Base-by-base conservation (phyloP, 2,113 vertebrate genomes). In the Platycercus adscitus region DNA sequence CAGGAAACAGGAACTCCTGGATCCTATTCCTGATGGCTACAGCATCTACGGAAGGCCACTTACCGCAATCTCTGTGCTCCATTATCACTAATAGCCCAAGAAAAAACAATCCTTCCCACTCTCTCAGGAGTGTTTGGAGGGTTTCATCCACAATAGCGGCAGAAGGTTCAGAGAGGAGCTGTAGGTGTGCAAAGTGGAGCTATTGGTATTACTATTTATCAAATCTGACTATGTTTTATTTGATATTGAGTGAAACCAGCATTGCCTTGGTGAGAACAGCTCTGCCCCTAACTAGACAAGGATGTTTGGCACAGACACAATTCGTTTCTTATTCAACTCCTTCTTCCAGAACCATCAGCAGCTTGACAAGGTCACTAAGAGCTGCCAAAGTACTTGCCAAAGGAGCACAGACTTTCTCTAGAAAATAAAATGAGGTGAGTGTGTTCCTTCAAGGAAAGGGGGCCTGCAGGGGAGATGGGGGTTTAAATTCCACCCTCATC, bases 311-410 rank as follows among this genome's bases (percentile, higher is more conserved):
- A 63, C 61, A 49, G 71, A 37, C 49, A 41, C 88, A 37, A 66
- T 35, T 60, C 23, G 1, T 24, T 94, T 68, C 79, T 76, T 66
- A 41, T 10, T 39, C 85, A 53, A 2, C 24, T 77, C 47, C 91
- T 79, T 26, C 68, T 65, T 56, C 86, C 75, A 88, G 91, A 58
- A 37, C 70, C 75, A 64, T 50, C 73, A 87, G 69, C 91, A 85
- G 70, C 88, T 75, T 55, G 75, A 71, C 89, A 86, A 76, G 91
- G 79, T 81, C 85, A n/a, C 86, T 28, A 41, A 8, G 20, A 71
- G 86, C 88, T 77, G 82, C 79, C 93, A 95, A 50, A 39, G 53
- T 33, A 25, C 94, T 86, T 70, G 78, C 76, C 80, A 64, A 68
- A 78, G 79, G 31, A 88, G 64, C 39, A 44, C 73, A 65, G 41